Evolutionary conservation across 2,797 vertebrate genomes (phyloP), one percentile per base, ranked within the genome.

Genomic region (Phrynocephalus forsythii): DNA sequence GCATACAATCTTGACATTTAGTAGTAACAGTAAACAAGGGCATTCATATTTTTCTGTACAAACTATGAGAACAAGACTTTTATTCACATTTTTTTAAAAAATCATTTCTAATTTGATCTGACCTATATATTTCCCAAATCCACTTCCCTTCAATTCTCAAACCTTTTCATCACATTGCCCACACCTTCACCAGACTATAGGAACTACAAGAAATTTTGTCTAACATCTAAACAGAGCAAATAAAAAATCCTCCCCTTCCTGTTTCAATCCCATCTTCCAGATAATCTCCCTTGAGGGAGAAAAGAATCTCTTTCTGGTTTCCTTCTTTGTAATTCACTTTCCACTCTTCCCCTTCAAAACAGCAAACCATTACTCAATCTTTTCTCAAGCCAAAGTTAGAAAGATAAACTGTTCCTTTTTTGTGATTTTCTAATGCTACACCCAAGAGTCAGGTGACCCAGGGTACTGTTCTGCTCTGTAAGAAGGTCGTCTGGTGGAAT

Each of bases 391-490:
- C 60, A 94, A 92, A 87, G 90, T 90, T 91, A 95, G 92, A 95
- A 95, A 92, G 85, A 94, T 82, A 94, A 16, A 0, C 85, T 87
- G 90, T 91, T 91, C 90, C 90, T 87, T 77, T 44, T 80, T 33
- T 38, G 6, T 30, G 88, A 84, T 71, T 76, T 93, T 88, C 26
- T 60, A 91, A 87, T 90, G 96, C 96, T 98, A 99, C 96, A 99
- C 98, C 99, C 99, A 99, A 69, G 99, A 99, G 96, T 99, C 99
- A 0, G 99, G 99, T 7, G 99, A 99, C 88, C 98, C 98, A 0
- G 98, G 99, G 95, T 99, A 99, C 95, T 98, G 99, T 95, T 99
- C 98, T 48, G 98, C 97, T 96, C 98, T 96, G 91, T 98, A 99
- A 28, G 98, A 98, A 95, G 98, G 98, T 96, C 97, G 97, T 89